Base-by-base conservation (phyloP, 1,140 invertebrate genomes). In the Hyles vespertilio region DNA sequence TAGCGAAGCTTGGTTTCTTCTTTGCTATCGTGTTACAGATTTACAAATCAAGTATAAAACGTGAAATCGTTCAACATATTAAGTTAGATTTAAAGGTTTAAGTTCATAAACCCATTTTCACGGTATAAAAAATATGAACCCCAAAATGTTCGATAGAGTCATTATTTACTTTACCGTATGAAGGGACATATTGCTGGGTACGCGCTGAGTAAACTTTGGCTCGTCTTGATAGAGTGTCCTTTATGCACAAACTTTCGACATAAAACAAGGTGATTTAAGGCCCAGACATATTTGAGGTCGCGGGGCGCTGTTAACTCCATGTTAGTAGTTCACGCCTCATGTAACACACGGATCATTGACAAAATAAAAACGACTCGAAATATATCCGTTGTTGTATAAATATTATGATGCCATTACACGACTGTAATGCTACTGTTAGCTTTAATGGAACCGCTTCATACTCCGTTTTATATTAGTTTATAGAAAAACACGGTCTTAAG, bases 181-280 rank as follows among this genome's bases (percentile, higher is more conserved):
- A n/a, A 57, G 51, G 47, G 55, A 48, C 56, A 58, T 63, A 63
- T 63, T 63, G 52, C 36, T 51, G 47, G 32, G 32, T 51, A 51
- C 51, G 48, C 52, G 32, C 5, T 54, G 43, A 57, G 50, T 61
- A 62, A 62, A 62, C 7, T 62, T 59, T 40, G 40, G 48, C 40
- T 58, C 44, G 49, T 47, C 34, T 56, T 59, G 56, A 63, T 59
- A 63, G 59, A 63, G 56, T 59, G 61, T 63, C 56, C 58, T 63
- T 63, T 63, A 63, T 59, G 57, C 56, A 47, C 46, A 56, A 63
- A 63, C 46, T 63, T 63, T 58, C 36, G 11, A 49, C 53, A 58
- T 63, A 63, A 63, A 63, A 63, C 61, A 63, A 56, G 57, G 57
- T 63, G 61, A 63, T 63, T 63, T 63, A 63, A 47, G 45, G 46